Evolutionary conservation across 1,140 invertebrate species (phyloP), one percentile per base, ranked within the genome.

Genomic region (Psilanteris sp.): DNA sequence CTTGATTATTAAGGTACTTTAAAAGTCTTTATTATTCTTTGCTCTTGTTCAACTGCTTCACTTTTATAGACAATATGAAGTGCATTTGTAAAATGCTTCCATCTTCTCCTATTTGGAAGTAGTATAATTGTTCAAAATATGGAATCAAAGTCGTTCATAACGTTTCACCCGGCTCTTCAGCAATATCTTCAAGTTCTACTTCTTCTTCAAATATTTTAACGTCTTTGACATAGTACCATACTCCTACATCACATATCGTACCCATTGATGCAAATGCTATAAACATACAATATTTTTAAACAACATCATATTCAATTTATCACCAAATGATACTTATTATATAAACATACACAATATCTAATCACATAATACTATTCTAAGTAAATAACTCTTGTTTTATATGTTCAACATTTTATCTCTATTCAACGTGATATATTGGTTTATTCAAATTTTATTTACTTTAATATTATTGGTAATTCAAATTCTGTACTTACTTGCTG

Each of bases 131-230:
- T 36, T 52, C 41, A 55, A 46, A 37, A 20, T 54, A 9, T 46
- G 5, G 13, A 66, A 14, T 39, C 68, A 29, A 55, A 68, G 4
- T 39, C 62, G 31, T 64, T 84, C 72, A 85, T 55, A 83, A 73
- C 3, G 81, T 83, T 50, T 88, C 84, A 4, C 76, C 80, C 14
- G 80, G 80, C 7, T 88, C 86, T 46, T 88, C 83, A 0, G 85
- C 73, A 26, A 90, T 89, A 27, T 89, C 79, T 57, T 90, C 83
- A 8, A 89, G 66, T 77, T 91, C 89, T 9, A 89, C 84, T 70
- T 92, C 91, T 75, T 93, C 92, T 72, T 93, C 92, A 79, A 93
- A 93, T 75, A 93, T 92, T 83, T 93, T 91, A 3, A 93, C 86
- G 67, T 92, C 90, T 82, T 92, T 93, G 0, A 92, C 91, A 70